phyloP scores from a whole-genome alignment of 2,797 vertebrate species.

The Falco naumanni region DNA sequence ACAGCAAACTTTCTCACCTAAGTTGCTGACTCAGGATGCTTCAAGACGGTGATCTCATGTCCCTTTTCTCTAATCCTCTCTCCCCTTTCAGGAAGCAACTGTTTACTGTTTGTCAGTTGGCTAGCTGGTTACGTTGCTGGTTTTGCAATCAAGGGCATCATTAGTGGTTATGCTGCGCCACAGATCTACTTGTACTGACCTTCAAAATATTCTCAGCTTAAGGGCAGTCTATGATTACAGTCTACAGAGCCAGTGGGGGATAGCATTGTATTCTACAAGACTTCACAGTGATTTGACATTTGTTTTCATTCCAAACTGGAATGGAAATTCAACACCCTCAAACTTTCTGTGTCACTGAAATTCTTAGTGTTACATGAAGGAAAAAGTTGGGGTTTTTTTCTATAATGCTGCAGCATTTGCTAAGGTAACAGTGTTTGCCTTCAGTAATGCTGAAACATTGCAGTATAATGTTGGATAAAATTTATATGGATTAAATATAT shows the following conservation, averaged over 20 bases:
- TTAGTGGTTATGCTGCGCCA: not conserved
- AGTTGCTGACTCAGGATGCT: slow-evolving; percentile 27
- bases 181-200: slow-evolving; percentile 9
- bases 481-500: not conserved
- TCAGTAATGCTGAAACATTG: not conserved
- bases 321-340: not conserved
- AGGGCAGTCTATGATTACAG: not conserved
- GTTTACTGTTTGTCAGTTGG: not conserved
- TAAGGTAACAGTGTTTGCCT: not conserved
- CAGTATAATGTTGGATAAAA: not conserved
- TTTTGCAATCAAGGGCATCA: not conserved
- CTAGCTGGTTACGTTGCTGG: not conserved
- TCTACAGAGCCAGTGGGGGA: not conserved
- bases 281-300: not conserved
- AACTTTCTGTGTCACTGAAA: not conserved
- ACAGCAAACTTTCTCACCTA: slow-evolving; percentile 9
- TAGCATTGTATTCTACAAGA: not conserved
- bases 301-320: not conserved
- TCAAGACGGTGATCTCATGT: not conserved
- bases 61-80: slow-evolving; percentile 3
- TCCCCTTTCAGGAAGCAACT: slow-evolving; percentile 33
- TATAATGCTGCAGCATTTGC: not conserved
- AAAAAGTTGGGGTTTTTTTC: not conserved
- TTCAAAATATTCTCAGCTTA: slow-evolving; percentile 12
- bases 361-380: not conserved